Percentiles rank a stretch among this genome's conserved stretches.
Conservation (phyloP, 2,113 vertebrate species). For the Megalops atlanticus region DNA sequence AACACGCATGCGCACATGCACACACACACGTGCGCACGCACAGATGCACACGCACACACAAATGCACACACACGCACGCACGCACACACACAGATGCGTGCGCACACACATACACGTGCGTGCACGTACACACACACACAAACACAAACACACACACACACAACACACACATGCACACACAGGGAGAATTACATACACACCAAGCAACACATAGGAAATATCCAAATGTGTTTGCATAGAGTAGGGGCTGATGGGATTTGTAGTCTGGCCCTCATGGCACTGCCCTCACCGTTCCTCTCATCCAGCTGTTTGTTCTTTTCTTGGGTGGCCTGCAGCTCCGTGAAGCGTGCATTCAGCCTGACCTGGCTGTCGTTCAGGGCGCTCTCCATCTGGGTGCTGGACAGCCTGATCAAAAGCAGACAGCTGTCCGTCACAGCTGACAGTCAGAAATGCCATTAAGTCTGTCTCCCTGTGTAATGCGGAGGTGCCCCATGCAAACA, state of each 20-base stretch:
- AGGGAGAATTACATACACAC: background rate
- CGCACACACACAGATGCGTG: too few species aligned
- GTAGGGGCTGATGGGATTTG: background rate
- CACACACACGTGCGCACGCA: background rate
- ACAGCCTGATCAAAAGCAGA: conserved; percentile 57
- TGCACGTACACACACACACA: too few species aligned
- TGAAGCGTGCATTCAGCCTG: conserved; percentile 71
- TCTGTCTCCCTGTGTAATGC: background rate
- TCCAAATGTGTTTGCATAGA: background rate
- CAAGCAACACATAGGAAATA: background rate
- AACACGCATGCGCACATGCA: background rate
- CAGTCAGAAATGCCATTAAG: background rate
- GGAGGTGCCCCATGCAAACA: background rate
- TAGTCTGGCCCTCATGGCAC: background rate
- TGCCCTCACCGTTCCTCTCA: conserved; percentile 69
- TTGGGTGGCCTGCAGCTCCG: conserved; percentile 71
- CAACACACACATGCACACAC: conserved; percentile 4
- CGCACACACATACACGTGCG: conserved; percentile 18
- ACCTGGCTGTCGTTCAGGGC: conserved; percentile 69
- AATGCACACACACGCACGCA: background rate
- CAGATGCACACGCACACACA: conserved; percentile 13
- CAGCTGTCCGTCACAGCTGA: background rate
- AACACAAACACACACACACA: background rate
- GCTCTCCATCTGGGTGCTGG: conserved; percentile 73
- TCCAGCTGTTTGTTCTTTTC: conserved; percentile 73